Conservation (phyloP, 2,888 invertebrate genomes). For the Beris chalybata region DNA sequence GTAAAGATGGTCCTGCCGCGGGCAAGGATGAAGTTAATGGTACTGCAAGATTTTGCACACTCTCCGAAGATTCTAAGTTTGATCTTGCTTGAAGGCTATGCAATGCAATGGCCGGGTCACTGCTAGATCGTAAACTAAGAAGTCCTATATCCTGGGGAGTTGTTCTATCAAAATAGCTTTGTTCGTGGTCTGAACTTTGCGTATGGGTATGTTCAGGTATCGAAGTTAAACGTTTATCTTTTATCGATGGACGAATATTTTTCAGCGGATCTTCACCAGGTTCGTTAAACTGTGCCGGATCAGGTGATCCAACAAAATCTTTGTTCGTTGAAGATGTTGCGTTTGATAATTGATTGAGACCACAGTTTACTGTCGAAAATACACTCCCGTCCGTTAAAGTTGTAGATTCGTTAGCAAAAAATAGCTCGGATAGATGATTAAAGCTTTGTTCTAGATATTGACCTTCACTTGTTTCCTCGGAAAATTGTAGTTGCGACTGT, state of each 20-base stretch:
- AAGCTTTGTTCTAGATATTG: slow-evolving; percentile 49
- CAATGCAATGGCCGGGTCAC: slow-evolving; percentile 54
- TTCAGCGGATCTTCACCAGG: slow-evolving; percentile 53
- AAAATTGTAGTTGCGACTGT: slow-evolving; percentile 47
- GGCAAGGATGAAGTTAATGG: slow-evolving; percentile 45
- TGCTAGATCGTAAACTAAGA: slow-evolving; percentile 53
- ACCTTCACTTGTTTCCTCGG: slow-evolving; percentile 41
- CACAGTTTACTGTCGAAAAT: slow-evolving; percentile 37
- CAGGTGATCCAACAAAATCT: slow-evolving; percentile 34
- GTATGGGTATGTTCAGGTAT: slow-evolving; percentile 50
- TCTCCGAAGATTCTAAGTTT: slow-evolving; percentile 35
- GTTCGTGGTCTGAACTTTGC: slow-evolving; percentile 44
- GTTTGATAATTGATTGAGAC: slow-evolving; percentile 43
- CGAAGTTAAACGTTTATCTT: slow-evolving; percentile 50
- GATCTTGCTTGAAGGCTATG: slow-evolving; percentile 46
- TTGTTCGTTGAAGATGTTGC: slow-evolving; percentile 45
- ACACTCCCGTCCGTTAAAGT: slow-evolving; percentile 42
- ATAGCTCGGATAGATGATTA: slow-evolving; percentile 51
- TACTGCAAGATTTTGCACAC: slow-evolving; percentile 39
- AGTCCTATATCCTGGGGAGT: slow-evolving; percentile 49
- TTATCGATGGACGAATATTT: slow-evolving; percentile 44
- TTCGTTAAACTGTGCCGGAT: slow-evolving; percentile 35
- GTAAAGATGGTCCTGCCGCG: slow-evolving; percentile 65
- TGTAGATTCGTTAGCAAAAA: slow-evolving; percentile 54
- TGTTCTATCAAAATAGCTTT: slow-evolving; percentile 48